These are phyloP conservation scores for Callinectes sapidus DNA, from an alignment of 2,888 invertebrate genomes.

Conservation along the genomic window DNA sequence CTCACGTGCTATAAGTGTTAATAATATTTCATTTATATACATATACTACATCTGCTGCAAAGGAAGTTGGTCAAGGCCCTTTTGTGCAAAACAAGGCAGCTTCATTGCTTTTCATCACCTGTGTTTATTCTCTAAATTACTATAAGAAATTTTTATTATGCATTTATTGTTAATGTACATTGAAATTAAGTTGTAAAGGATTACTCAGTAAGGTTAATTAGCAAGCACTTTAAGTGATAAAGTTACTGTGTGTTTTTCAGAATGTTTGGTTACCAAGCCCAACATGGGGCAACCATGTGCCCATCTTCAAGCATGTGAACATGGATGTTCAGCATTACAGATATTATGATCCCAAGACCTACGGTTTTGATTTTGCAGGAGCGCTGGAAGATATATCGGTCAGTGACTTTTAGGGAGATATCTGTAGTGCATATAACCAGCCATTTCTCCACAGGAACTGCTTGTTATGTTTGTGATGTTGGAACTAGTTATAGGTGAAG, in stretches of 20 bases:
- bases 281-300: constrained; percentile 98
- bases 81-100: too few species aligned
- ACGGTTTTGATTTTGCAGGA: constrained; percentile 94
- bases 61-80: too few species aligned
- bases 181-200: background rate
- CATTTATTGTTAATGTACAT: too few species aligned
- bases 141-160: too few species aligned
- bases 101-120: too few species aligned
- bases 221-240: background rate
- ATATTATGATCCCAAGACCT: constrained; percentile 94
- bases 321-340: constrained; percentile 91
- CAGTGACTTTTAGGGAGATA: constrained; percentile 20
- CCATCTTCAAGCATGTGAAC: constrained; percentile 92
- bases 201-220: background rate
- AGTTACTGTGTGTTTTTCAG: constrained; percentile 40
- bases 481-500: background rate
- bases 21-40: too few species aligned
- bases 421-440: background rate
- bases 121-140: too few species aligned
- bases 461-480: background rate
- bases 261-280: constrained; percentile 89
- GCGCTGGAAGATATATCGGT: constrained; percentile 88
- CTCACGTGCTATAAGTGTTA: too few species aligned
- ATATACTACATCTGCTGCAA: too few species aligned
- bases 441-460: background rate